Conservation (phyloP, 2,888 invertebrate genomes). For the Pseudeuparius sepicola region DNA sequence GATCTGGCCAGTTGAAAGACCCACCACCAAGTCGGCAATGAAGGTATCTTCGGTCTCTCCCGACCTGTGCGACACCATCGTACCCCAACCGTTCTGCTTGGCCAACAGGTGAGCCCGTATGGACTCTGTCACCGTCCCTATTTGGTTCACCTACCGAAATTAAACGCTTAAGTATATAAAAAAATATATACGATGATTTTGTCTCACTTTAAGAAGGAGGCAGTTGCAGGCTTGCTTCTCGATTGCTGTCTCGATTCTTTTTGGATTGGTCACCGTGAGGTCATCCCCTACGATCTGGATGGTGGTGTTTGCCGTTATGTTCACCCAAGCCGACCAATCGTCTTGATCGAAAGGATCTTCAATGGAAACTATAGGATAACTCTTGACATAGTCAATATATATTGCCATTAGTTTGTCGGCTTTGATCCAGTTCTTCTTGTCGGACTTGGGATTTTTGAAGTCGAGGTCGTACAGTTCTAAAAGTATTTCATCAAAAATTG, state of each 20-base stretch:
- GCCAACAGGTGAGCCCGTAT: conserved; percentile 87
- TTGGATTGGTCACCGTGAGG: conserved; percentile 90
- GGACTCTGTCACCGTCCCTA: conserved; percentile 95
- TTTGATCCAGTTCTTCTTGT: conserved; percentile 69
- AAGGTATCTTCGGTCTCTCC: conserved; percentile 99
- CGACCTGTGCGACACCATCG: conserved; percentile 96
- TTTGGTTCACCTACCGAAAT: no score
- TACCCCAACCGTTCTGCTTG: conserved; percentile 90
- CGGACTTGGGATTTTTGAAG: conserved; percentile 92
- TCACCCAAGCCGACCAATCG: conserved; percentile 93
- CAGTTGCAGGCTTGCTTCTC: conserved; percentile 98
- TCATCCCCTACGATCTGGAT: conserved; percentile 95
- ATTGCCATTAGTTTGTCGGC: conserved; percentile 76
- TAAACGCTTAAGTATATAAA: no score
- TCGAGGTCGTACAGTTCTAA: conserved; percentile 75
- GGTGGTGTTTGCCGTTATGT: conserved; percentile 59
- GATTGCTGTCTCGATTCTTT: conserved; percentile 85
- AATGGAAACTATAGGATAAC: conserved; percentile 90
- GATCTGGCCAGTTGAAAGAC: conserved; percentile 96
- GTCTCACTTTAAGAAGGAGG: conserved; percentile 89
- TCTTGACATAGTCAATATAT: conserved; percentile 84
- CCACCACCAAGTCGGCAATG: conserved; percentile 98
- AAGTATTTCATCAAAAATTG: conserved; percentile 7
- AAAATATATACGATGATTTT: no score
- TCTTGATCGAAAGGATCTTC: conserved; percentile 99